Evolutionary conservation across 2,888 invertebrate genomes (phyloP), one percentile per base, ranked within the genome.

Genomic region (Molorchus minor): DNA sequence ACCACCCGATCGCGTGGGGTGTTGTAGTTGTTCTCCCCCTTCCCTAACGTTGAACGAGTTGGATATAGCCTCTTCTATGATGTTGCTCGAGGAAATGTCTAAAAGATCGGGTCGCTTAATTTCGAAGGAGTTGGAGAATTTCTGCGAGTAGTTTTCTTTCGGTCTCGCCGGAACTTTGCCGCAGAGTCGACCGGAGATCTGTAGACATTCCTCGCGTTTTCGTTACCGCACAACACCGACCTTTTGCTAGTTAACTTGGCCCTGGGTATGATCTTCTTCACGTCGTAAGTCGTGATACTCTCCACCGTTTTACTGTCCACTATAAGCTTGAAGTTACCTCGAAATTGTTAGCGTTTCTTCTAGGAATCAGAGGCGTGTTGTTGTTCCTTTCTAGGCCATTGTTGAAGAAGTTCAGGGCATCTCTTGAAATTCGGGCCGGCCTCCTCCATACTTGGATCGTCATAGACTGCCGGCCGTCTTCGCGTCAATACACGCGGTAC

Each of bases 311-410:
- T 58, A 30, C 47, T 61, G 40, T 67, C 67, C 25, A 67, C 62
- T 29, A 67, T 58, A 15, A 67, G 54, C 30, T 61, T 67, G 1
- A 67, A 47, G 21, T 64, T 67, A 67, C 61, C 45, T 67, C 62
- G 51, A 67, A 58, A 55, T 56, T 62, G 45, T 58, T 56, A 43
- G 58, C 30, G 17, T 35, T 45, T 20, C 36, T 62, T 47, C 43
- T 58, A 40, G 67, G 59, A 45, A 61, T 56, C 19, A 58, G 54
- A 47, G 64, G 58, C 19, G 45, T 61, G 2, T 30, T 17, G 2
- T 46, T 47, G 25, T 61, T 40, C 17, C 64, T 49, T 40, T 67
- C 64, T 25, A 67, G 43, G 35, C 53, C n/a, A n/a, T n/a, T 65
- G 36, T 40, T 65, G 49, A 67, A 67, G n/a, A 63, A 67, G 30